Conservation (phyloP, 2,113 vertebrate species). For the Noctilio leporinus region DNA sequence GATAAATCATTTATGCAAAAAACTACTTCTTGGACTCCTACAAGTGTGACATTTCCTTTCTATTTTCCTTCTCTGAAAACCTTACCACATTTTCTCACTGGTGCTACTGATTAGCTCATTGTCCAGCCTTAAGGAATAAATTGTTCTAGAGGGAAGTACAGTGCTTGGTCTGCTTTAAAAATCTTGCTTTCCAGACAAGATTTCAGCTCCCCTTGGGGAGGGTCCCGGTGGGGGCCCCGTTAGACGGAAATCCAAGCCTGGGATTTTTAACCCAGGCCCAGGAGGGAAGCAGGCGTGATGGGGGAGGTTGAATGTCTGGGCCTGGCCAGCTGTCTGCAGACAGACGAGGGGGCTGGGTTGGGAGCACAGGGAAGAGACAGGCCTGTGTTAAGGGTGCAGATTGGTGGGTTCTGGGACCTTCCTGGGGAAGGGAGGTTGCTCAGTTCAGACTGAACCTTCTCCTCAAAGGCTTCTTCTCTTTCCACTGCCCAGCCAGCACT, state of each 20-base stretch:
- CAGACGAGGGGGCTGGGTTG: constrained; percentile 22
- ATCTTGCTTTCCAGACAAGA: neutral
- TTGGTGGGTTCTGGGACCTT: constrained; percentile 64
- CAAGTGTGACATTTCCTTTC: neutral
- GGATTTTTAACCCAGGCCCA: constrained; percentile 58
- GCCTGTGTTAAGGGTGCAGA: constrained; percentile 51
- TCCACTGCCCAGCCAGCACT: neutral
- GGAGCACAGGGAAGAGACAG: constrained; percentile 10
- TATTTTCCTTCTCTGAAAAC: neutral
- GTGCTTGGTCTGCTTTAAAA: neutral
- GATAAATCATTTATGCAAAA: constrained; percentile 25
- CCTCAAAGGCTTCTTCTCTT: neutral
- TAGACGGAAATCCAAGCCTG: constrained; percentile 67
- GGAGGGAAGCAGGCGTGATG: constrained; percentile 56
- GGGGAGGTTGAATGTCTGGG: constrained; percentile 70
- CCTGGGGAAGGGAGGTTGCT: constrained; percentile 50
- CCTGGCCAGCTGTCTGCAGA: constrained; percentile 77
- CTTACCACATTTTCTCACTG: neutral
- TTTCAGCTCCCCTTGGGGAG: neutral
- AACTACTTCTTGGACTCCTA: neutral
- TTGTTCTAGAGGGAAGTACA: neutral
- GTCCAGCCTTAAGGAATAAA: neutral
- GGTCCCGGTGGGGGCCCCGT: neutral
- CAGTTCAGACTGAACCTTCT: constrained; percentile 36
- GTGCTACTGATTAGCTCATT: neutral